Evolutionary conservation across 2,888 invertebrate genomes (phyloP).

Genomic region (Mesorhabditis belari): DNA sequence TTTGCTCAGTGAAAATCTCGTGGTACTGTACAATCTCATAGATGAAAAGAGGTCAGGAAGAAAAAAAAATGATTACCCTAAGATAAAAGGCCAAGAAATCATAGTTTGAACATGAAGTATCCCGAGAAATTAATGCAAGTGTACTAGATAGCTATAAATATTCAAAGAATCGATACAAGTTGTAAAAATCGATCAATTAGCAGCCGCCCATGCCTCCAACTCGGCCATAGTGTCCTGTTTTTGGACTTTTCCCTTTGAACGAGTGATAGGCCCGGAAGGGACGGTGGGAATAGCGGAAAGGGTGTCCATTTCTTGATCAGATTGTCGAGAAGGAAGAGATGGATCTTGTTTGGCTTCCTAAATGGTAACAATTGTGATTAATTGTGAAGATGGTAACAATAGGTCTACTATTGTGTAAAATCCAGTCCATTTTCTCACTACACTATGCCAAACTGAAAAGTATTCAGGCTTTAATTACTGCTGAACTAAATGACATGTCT

Average conservation of each 20-base stretch:
- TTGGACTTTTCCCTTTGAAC: conserved; percentile 4
- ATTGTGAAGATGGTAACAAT: neutral
- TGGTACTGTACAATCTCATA: too few species aligned
- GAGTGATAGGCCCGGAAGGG: conserved; percentile 14
- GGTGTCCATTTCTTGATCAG: neutral
- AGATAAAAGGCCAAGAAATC: too few species aligned
- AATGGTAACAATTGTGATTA: neutral
- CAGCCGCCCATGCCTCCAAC: conserved; percentile 36
- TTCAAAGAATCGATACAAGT: too few species aligned
- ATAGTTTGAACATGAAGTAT: too few species aligned
- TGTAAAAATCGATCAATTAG: conserved; percentile 13
- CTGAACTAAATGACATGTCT: too few species aligned
- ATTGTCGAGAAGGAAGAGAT: neutral
- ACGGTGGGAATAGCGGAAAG: conserved; percentile 14
- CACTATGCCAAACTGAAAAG: too few species aligned
- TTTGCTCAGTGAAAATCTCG: too few species aligned
- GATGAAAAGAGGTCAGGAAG: too few species aligned
- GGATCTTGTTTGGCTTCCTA: conserved; percentile 13
- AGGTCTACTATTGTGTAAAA: neutral
- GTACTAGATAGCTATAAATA: too few species aligned
- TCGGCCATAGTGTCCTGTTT: conserved; percentile 29
- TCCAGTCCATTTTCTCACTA: neutral
- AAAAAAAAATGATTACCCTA: too few species aligned
- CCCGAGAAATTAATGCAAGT: too few species aligned
- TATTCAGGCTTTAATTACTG: too few species aligned